These are phyloP conservation scores for Gulo gulo DNA, from an alignment of 2,113 vertebrate genomes.

Conservation along the genomic window DNA sequence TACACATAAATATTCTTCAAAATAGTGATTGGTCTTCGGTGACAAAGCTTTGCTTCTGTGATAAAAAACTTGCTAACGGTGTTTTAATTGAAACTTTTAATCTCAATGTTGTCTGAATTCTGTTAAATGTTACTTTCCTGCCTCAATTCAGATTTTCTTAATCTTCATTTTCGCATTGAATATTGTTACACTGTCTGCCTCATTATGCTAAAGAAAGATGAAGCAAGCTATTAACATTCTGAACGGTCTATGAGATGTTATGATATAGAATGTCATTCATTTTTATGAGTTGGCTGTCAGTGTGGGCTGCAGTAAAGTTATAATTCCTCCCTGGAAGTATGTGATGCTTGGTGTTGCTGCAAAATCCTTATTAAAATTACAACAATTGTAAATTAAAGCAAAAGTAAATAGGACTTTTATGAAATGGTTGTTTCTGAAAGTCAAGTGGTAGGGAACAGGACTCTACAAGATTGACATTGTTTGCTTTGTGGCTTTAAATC, in stretches of 20 bases:
- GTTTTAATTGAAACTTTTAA: conserved; percentile 88
- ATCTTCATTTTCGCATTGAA: conserved; percentile 84
- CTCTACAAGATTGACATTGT: conserved; percentile 43
- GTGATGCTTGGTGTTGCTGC: conserved; percentile 76
- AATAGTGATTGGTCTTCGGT: conserved; percentile 69
- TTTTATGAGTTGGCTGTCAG: conserved; percentile 89
- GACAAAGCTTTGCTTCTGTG: conserved; percentile 72
- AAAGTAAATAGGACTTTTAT: conserved; percentile 82
- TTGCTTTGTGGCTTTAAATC: conserved; percentile 31
- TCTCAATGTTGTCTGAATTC: conserved; percentile 80
- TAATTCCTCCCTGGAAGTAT: conserved; percentile 83
- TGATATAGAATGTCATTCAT: conserved; percentile 88
- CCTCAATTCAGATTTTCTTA: conserved; percentile 84
- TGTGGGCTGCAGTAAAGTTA: conserved; percentile 84
- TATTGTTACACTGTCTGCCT: conserved; percentile 84
- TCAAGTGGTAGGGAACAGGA: conserved; percentile 67
- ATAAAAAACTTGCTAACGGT: conserved; percentile 78
- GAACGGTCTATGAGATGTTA: conserved; percentile 85
- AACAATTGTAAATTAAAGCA: conserved; percentile 86
- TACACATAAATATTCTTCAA: conserved; percentile 65
- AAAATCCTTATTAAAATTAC: conserved; percentile 86
- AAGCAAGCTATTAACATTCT: conserved; percentile 88
- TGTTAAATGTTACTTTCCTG: conserved; percentile 81
- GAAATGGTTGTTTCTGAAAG: conserved; percentile 75
- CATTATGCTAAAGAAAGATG: conserved; percentile 87